Evolutionary conservation across 2,888 invertebrate genomes (phyloP), one percentile per base, ranked within the genome.

Genomic region (Eucera pruinosa): DNA sequence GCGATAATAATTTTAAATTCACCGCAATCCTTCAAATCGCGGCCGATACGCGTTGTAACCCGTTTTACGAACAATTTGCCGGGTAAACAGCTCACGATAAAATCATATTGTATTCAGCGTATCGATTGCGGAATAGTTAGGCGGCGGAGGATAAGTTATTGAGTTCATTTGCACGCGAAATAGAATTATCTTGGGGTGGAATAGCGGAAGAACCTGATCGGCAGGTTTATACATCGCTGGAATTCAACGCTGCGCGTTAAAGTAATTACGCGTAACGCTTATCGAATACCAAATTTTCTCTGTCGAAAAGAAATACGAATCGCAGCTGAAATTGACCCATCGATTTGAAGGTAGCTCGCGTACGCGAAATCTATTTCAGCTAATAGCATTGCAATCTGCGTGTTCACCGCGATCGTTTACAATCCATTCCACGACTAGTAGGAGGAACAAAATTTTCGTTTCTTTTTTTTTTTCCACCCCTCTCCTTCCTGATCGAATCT

Each of bases 291-390:
- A 71, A 81, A 77, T 82, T 83, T 81, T 80, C 83, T 78, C 78
- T 70, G 62, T 39, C 33, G 70, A 57, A 62, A n/a, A 75, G 66
- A 73, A 80, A 85, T 80, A 82, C 80, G 82, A 83, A 86, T 86
- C 74, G 81, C 86, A 71, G 79, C 73, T 82, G 75, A 86, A 87
- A 87, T 88, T 83, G 84, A 86, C 75, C 85, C 85, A 83, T 85
- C 87, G 83, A 79, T 83, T 84, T 78, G 76, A 75, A 74, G 76
- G 77, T 75, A 55, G 76, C 76, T n/a, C n/a, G 27, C 18, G 45
- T 30, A 11, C 27, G 39, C 9, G 62, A 15, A 52, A 57, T 30
- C 43, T 66, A 23, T 77, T 52, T 27, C 58, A 43, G 15, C 27
- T 62, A 67, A 76, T 58, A 52, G 62, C 50, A 27, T 33, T 41